Percentiles rank a stretch among this genome's conserved stretches.
These are phyloP conservation scores for Apamea anceps DNA, from an alignment of 2,888 invertebrate species.

Conservation along the genomic window DNA sequence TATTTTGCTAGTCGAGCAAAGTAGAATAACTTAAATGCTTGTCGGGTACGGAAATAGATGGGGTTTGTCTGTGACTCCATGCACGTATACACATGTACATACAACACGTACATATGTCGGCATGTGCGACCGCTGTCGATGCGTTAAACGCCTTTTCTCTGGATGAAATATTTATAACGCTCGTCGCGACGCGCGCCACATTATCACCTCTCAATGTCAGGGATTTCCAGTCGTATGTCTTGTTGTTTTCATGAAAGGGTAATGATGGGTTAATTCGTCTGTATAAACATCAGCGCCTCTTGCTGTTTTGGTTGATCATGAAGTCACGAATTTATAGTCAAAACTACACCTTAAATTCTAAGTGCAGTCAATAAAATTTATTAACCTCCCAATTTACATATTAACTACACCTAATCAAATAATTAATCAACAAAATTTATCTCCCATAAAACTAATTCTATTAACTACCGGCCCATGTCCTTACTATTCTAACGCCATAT, in stretches of 20 bases:
- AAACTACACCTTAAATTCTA: conserved; percentile 23
- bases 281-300: neutral
- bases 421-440: conserved; percentile 26
- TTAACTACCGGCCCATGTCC: conserved; percentile 72
- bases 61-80: conserved; percentile 61
- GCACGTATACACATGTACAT: conserved; percentile 42
- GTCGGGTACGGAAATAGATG: conserved; percentile 78
- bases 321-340: conserved; percentile 2
- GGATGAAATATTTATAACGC: conserved; percentile 72
- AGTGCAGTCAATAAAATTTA: conserved; percentile 6
- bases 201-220: conserved; percentile 47
- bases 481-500: conserved; percentile 81
- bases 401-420: conserved; percentile 20
- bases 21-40: conserved; percentile 69
- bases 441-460: conserved; percentile 23
- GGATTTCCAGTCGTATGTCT: conserved; percentile 37
- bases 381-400: conserved; percentile 32
- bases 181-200: conserved; percentile 50
- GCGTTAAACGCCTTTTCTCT: conserved; percentile 70
- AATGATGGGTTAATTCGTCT: conserved; percentile 36
- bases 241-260: conserved; percentile 24
- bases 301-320: neutral
- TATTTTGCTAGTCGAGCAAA: conserved; percentile 32
- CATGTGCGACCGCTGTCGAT: conserved; percentile 65
- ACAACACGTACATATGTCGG: conserved; percentile 56